These are phyloP conservation scores for Eristalinus sepulchralis DNA, from an alignment of 2,888 invertebrate genomes.

Conservation along the genomic window DNA sequence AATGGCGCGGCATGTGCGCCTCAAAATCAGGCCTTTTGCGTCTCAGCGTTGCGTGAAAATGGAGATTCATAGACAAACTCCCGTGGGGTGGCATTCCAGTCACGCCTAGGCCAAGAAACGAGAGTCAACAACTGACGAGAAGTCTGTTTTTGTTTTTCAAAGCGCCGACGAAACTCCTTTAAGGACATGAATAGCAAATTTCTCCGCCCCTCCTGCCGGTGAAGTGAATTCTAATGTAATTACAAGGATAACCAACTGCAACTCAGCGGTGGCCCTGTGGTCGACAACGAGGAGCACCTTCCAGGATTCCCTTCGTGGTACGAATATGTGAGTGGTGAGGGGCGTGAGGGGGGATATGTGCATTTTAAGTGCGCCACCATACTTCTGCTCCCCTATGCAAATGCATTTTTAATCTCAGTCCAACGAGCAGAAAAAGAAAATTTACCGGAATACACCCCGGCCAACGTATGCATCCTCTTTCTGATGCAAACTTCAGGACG, in stretches of 20 bases:
- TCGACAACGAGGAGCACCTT: background rate
- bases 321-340: too few relatives aligned
- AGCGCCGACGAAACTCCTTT: background rate
- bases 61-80: background rate
- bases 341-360: background rate
- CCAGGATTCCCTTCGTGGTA: background rate
- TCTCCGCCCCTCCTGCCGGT: background rate
- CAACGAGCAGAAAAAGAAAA: background rate
- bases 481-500: slow-evolving; percentile 5
- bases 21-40: slow-evolving; percentile 2
- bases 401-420: slow-evolving; percentile 31
- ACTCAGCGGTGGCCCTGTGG: too few relatives aligned
- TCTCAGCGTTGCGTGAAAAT: slow-evolving; percentile 6
- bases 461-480: background rate
- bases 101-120: background rate
- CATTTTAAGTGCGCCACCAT: slow-evolving; percentile 23
- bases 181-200: background rate
- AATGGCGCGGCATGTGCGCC: background rate
- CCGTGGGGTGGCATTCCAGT: background rate
- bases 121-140: background rate
- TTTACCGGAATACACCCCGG: background rate
- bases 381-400: slow-evolving; percentile 20
- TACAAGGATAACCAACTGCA: background rate
- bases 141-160: background rate
- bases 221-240: slow-evolving; percentile 28